Evolutionary conservation across 2,888 invertebrate genomes (phyloP), one percentile per base, ranked within the genome.

Genomic region (Caenorhabditis afra): DNA sequence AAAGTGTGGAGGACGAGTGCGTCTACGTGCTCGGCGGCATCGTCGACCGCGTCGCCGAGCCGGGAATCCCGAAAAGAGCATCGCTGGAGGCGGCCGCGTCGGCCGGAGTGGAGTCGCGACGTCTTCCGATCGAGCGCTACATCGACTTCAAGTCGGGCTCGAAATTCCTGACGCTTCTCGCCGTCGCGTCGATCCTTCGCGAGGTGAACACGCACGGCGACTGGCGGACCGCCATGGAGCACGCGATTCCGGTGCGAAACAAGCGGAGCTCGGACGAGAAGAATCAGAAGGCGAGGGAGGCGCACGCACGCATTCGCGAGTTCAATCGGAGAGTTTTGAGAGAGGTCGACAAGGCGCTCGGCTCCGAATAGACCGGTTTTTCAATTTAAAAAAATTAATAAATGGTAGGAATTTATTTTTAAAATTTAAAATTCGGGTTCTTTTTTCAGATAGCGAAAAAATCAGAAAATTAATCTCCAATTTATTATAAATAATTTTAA

Each of bases 11-110:
- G 16, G 81, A 83, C 50, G 82, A 80, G 18, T 59, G 79, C 41
- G 71, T 84, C 14, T 88, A 86, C 64, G 82, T 89, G 8, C 83
- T 89, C 35, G 89, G 89, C 23, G 89, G 89, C 41, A 90, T 89
- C 58, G 89, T 89, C 23, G 89, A 89, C 73, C 79, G 88, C 16
- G 86, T 87, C 4, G 39, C 50, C 0, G 89, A 89, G 65, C 79
- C 71, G 23, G 73, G 81, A 18, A 87, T 89, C 18, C 83, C 81
- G 0, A 64, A 53, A 29, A 55, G 81, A 11, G 89, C 89, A 0
- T 87, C 87, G 8, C 39, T 65, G n/a, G 79, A 83, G 23, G 81
- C 85, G 1, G 88, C 89, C 1, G 70, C 81, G 12, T 35, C 45
- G 16, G 87, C 86, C 14, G 78, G 83, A 8, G 78, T 89, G n/a